Conservation (phyloP, 2,113 vertebrate genomes). For the Corythaixoides concolor region DNA sequence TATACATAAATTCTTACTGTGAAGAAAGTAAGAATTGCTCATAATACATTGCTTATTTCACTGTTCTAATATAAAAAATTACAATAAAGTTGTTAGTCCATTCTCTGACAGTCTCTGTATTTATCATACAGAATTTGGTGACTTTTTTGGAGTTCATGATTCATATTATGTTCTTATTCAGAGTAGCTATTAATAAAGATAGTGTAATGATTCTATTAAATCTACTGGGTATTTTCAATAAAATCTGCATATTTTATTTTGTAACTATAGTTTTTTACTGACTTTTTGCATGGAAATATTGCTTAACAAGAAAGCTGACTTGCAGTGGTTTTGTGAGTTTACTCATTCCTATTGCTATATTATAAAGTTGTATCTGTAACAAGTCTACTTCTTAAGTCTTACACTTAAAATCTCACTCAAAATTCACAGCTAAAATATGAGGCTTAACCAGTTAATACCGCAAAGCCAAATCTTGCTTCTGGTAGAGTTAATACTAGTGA, state of each 20-base stretch:
- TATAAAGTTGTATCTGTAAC: not conserved
- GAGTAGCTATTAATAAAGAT: not conserved
- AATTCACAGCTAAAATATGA: not conserved
- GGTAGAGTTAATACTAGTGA: not conserved
- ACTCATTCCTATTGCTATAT: not conserved
- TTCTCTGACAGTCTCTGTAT: not conserved
- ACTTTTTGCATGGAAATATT: not conserved
- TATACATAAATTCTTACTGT: not conserved
- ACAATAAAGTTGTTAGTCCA: not conserved
- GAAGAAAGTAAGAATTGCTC: not conserved
- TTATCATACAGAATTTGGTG: not conserved
- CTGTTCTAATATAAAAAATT: not conserved
- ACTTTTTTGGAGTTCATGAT: not conserved
- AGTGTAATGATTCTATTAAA: not conserved
- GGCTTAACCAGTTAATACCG: not conserved
- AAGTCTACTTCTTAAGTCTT: not conserved
- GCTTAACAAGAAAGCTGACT: not conserved
- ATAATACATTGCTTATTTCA: not conserved
- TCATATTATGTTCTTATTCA: not conserved
- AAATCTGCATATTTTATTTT: not conserved
- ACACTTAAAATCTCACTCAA: not conserved
- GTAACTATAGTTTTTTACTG: not conserved
- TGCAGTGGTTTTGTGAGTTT: not conserved
- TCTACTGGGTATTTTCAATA: not conserved
- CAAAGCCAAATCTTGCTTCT: not conserved